Conservation (phyloP, 2,888 invertebrate species). For the Cantharis rufa region DNA sequence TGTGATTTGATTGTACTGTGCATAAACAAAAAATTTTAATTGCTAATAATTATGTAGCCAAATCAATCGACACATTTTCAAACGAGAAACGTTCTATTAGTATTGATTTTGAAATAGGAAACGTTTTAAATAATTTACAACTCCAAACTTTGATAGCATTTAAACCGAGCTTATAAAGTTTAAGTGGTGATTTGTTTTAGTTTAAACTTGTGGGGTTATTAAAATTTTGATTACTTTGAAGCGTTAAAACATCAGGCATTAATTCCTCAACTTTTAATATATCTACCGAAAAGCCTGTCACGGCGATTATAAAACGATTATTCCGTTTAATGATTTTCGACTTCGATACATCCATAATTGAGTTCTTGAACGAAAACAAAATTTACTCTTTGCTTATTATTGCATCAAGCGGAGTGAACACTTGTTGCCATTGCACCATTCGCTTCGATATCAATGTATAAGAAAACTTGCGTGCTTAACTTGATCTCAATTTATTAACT, state of each 20-base stretch:
- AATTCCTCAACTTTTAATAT: neutral
- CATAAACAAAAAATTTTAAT: neutral
- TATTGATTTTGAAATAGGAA: neutral
- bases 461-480: neutral
- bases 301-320: neutral
- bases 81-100: neutral
- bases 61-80: neutral
- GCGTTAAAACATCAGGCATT: neutral
- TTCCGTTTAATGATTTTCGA: neutral
- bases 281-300: neutral
- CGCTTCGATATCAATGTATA: neutral
- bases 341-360: neutral
- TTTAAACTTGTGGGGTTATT: neutral
- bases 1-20: conserved; percentile 24
- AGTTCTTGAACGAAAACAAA: neutral
- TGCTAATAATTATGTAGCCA: neutral
- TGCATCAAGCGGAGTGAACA: neutral
- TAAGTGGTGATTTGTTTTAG: neutral
- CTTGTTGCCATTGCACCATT: neutral
- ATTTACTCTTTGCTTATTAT: neutral
- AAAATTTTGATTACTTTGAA: neutral
- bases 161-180: neutral
- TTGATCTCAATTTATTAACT: neutral
- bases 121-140: neutral
- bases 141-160: neutral